These are phyloP conservation scores for Monodelphis domestica DNA, from an alignment of 2,797 vertebrate species.

Conservation along the genomic window DNA sequence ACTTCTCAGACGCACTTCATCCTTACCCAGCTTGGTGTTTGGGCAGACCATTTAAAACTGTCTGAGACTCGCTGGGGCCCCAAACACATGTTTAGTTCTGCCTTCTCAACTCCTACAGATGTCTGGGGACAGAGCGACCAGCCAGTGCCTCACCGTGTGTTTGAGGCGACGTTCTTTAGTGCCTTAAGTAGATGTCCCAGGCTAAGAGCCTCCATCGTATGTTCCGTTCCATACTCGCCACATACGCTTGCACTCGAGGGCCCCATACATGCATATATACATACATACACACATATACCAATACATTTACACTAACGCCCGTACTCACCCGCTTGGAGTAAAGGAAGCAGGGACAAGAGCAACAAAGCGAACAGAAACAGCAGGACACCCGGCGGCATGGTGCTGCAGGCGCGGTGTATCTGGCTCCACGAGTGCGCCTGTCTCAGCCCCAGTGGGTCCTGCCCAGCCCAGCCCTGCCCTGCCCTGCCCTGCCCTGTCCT, in stretches of 20 bases:
- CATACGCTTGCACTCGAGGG: background rate
- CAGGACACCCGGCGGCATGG: slow-evolving; percentile 36
- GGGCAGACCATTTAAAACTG: background rate
- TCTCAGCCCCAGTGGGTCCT: background rate
- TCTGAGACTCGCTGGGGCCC: no score
- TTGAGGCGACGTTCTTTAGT: no score
- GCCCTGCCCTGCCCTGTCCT: slow-evolving; percentile 39
- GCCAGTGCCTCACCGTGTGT: no score
- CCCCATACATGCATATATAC: background rate
- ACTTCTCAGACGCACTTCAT: background rate
- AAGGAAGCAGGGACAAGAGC: slow-evolving; percentile 62
- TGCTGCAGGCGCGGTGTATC: background rate
- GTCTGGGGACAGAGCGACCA: background rate
- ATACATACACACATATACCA: background rate
- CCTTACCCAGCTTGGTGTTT: background rate
- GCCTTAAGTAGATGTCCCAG: background rate
- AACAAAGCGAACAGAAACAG: slow-evolving; percentile 42
- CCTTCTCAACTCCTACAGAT: background rate
- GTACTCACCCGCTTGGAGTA: slow-evolving; percentile 79
- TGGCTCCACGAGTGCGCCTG: background rate
- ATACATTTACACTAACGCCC: background rate
- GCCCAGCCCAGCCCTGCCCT: background rate
- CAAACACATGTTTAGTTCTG: background rate
- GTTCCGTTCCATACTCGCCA: background rate
- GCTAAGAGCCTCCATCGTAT: background rate